Conservation (phyloP, 2,888 invertebrate genomes). For the Norana najaformis region DNA sequence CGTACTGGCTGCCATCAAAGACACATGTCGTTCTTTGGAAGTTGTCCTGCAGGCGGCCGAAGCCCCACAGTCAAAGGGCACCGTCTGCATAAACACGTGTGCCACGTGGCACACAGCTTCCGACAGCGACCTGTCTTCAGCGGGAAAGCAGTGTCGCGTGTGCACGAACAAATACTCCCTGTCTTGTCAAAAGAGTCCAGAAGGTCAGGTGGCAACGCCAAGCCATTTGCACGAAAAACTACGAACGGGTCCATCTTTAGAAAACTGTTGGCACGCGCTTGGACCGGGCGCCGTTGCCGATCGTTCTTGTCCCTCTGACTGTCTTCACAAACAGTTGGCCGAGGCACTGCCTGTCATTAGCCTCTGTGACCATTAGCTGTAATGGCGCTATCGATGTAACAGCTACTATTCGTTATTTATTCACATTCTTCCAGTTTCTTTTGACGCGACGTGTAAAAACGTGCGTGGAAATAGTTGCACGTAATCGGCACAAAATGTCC, state of each 20-base stretch:
- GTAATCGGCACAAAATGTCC: background rate
- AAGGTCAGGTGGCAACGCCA: background rate
- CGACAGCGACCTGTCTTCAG: background rate
- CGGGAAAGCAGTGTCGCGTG: background rate
- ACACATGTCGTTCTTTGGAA: background rate
- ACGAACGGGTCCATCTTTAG: background rate
- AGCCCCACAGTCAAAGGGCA: background rate
- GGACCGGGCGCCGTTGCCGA: background rate
- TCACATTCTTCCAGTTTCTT: slow-evolving; percentile 16
- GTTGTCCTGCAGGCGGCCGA: background rate
- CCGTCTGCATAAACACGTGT: background rate
- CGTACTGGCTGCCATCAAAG: background rate
- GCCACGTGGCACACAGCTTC: background rate
- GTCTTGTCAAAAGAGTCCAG: background rate
- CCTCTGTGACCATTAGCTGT: background rate
- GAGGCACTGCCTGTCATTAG: background rate
- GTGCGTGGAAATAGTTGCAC: background rate
- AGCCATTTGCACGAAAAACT: background rate
- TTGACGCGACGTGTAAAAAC: background rate
- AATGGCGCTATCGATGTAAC: slow-evolving; percentile 3
- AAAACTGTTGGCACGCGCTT: background rate
- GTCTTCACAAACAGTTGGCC: background rate
- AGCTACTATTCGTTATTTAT: slow-evolving; percentile 17
- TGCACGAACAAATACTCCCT: background rate
- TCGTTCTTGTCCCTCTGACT: background rate